Evolutionary conservation across 1,140 invertebrate genomes (phyloP).

Genomic region (Phocides pigmalion): DNA sequence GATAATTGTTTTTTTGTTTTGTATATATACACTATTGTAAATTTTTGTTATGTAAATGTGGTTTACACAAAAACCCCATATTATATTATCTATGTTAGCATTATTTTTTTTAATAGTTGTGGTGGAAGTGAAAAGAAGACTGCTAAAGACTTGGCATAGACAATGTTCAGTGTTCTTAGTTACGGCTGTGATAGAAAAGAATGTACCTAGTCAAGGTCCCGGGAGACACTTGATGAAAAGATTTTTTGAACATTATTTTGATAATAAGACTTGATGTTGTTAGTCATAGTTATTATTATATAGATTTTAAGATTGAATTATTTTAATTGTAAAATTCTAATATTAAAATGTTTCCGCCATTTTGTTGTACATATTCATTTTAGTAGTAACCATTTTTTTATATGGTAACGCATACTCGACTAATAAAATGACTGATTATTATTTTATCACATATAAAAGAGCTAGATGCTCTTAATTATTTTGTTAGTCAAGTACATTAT

Average conservation of each 20-base stretch:
- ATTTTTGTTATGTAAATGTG: neutral
- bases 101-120: constrained; percentile 23
- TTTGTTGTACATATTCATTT: constrained; percentile 18
- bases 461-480: constrained; percentile 14
- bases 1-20: neutral
- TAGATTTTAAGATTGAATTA: constrained; percentile 18
- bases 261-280: constrained; percentile 30
- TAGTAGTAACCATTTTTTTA: constrained; percentile 7
- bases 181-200: constrained; percentile 60
- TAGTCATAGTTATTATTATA: constrained; percentile 7
- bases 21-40: neutral
- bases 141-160: constrained; percentile 33
- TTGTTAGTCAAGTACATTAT: constrained; percentile 28
- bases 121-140: constrained; percentile 30
- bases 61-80: neutral
- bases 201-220: constrained; percentile 47
- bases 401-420: constrained; percentile 21
- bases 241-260: constrained; percentile 38
- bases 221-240: constrained; percentile 33
- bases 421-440: constrained; percentile 31
- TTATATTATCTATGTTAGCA: neutral
- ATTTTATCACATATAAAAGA: constrained; percentile 14
- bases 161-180: constrained; percentile 51
- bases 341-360: constrained; percentile 17
- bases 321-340: constrained; percentile 6